Evolutionary conservation across 2,797 vertebrate species (phyloP), one percentile per base, ranked within the genome.

Genomic region (Pampus argenteus): DNA sequence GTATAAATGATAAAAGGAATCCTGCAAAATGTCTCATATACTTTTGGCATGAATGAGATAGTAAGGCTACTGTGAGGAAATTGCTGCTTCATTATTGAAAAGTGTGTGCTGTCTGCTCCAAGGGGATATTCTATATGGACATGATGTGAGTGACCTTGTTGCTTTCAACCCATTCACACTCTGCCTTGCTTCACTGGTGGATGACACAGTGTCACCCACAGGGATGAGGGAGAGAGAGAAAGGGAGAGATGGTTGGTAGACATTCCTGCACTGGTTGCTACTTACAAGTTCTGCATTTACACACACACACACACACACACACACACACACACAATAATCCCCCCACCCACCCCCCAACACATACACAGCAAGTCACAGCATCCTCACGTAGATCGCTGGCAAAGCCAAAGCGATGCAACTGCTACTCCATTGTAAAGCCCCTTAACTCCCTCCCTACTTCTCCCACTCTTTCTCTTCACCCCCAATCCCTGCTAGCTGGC

Each of bases 401-500:
- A 84, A 83, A 89, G 83, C 82, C 70, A 86, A 76, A 82, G 69
- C 71, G 42, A 83, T 84, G 84, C 85, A 85, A 92, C 84, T 71
- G 89, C 89, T 81, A 45, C 75, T 81, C 79, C 76, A 89, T 91
- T 91, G 86, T 89, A 70, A 66, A 68, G 55, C 77, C 79, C 85
- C 82, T 81, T 78, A 87, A 83, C 86, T 82, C 83, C 89, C 85
- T 77, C 81, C 86, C 71, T 77, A 74, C 79, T 45, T 70, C 82
- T 76, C 62, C 55, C 62, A 69, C 86, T 81, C 76, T 66, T 78
- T 78, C 66, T 76, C 69, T 79, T 71, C 58, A 51, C 50, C 29
- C 79, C 94, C 92, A 94, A 93, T 84, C 86, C 86, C 74, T 75
- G 80, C 81, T 81, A 55, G 81, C 83, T 72, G 89, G 90, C 87